phyloP scores from a whole-genome alignment of 2,888 invertebrate genomes.

The Prenolepis imparis region DNA sequence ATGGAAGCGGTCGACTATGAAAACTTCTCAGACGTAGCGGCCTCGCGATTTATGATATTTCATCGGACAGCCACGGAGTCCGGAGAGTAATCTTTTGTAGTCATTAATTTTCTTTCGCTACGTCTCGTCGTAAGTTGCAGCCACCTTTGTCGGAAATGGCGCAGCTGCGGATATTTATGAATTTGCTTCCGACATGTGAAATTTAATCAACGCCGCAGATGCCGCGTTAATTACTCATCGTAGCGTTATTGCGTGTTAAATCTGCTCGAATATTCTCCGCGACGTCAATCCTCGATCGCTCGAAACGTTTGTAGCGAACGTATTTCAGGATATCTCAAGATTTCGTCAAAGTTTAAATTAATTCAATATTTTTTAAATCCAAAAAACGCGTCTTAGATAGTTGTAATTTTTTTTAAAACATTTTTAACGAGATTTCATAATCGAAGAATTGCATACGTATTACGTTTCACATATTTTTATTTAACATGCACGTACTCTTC shows the following conservation, averaged over 20 bases:
- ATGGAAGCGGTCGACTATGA: slow-evolving; percentile 76
- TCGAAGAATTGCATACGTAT: not conserved
- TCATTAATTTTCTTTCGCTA: slow-evolving; percentile 59
- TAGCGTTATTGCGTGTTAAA: slow-evolving; percentile 28
- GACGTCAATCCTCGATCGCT: slow-evolving; percentile 34
- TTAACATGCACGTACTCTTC: not conserved
- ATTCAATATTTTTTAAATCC: not conserved
- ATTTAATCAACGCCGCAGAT: slow-evolving; percentile 53
- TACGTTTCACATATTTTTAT: not conserved
- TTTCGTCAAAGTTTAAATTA: slow-evolving; percentile 42
- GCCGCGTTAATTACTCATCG: slow-evolving; percentile 49
- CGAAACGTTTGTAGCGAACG: not conserved
- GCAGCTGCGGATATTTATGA: slow-evolving; percentile 57
- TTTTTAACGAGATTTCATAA: not conserved
- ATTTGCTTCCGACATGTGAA: slow-evolving; percentile 52
- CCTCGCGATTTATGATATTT: slow-evolving; percentile 80
- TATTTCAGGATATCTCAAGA: not conserved
- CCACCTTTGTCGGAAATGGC: slow-evolving; percentile 50
- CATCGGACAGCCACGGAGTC: slow-evolving; percentile 64
- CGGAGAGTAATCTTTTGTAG: slow-evolving; percentile 59
- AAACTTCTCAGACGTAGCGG: slow-evolving; percentile 83
- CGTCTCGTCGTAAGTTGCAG: slow-evolving; percentile 50
- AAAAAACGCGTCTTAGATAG: not conserved
- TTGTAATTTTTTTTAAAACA: not conserved
- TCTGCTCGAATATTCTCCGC: slow-evolving; percentile 33